Conservation (phyloP, 2,113 vertebrate species). For the Microtus montanus region DNA sequence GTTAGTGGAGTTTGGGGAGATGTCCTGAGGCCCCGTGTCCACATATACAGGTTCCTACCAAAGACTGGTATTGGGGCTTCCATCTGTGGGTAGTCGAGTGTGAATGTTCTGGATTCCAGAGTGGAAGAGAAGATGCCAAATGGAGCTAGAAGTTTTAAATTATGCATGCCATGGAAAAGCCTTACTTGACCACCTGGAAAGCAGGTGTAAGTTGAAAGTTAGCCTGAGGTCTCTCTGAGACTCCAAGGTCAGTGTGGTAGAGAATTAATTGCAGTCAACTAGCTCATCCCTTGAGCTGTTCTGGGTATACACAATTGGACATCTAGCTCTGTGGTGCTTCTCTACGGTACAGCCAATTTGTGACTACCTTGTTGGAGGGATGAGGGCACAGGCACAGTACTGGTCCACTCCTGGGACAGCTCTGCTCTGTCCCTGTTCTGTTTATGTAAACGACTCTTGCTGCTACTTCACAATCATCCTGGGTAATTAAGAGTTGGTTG, state of each 20-base stretch:
- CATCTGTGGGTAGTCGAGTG: conserved; percentile 71
- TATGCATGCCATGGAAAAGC: conserved; percentile 59
- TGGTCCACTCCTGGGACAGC: background rate
- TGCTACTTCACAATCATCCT: conserved; percentile 50
- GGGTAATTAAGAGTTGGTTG: conserved; percentile 70
- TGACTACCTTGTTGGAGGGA: background rate
- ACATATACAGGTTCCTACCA: conserved; percentile 68
- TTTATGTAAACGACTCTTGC: conserved; percentile 28
- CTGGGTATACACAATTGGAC: conserved; percentile 55
- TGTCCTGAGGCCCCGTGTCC: conserved; percentile 70
- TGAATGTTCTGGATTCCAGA: conserved; percentile 62
- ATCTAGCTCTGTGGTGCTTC: conserved; percentile 69
- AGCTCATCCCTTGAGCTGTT: conserved; percentile 28
- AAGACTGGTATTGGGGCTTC: conserved; percentile 73
- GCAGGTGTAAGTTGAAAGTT: conserved; percentile 23
- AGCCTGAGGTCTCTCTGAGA: conserved; percentile 27
- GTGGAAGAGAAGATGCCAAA: conserved; percentile 67
- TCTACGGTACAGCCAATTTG: conserved; percentile 72
- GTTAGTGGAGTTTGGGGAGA: conserved; percentile 70
- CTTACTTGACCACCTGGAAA: conserved; percentile 21
- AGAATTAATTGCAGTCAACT: conserved; percentile 7
- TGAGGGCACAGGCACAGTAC: background rate
- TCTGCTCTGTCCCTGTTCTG: background rate
- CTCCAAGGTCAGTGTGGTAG: background rate
- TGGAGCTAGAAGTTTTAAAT: conserved; percentile 62